These are phyloP conservation scores for Dufourea novaeangliae DNA, from an alignment of 1,140 invertebrate genomes.

Conservation along the genomic window DNA sequence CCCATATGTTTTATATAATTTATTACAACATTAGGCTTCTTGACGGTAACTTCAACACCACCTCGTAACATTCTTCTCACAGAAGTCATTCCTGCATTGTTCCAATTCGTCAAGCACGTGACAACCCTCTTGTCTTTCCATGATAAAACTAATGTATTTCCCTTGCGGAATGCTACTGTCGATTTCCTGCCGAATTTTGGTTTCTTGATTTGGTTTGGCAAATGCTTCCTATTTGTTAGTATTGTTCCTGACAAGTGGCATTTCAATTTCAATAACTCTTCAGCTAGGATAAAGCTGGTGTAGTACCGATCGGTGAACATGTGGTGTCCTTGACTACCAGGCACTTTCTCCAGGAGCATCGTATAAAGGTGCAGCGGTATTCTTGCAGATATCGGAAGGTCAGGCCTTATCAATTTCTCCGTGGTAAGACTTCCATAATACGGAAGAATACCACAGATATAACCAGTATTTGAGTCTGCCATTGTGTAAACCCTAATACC, in stretches of 20 bases:
- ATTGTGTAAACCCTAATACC: constrained; percentile 36
- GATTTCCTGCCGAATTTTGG: constrained; percentile 19
- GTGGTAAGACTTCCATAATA: constrained; percentile 41
- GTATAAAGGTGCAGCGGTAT: constrained; percentile 29
- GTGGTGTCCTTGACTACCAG: constrained; percentile 29
- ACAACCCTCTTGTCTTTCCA: neutral
- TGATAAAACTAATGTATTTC: neutral
- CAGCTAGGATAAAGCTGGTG: too few relatives aligned
- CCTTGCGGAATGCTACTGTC: neutral
- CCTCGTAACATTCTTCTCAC: neutral
- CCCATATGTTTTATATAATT: neutral
- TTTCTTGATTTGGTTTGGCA: constrained; percentile 48
- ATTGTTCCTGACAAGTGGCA: constrained; percentile 8
- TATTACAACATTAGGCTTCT: neutral
- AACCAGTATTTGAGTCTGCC: constrained; percentile 38
- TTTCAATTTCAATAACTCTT: constrained; percentile 14
- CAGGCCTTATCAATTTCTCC: constrained; percentile 42
- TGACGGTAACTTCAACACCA: neutral
- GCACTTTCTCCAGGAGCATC: constrained; percentile 34
- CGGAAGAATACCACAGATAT: constrained; percentile 39
- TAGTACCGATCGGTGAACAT: too few relatives aligned
- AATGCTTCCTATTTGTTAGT: constrained; percentile 32
- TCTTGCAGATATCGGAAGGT: constrained; percentile 29
- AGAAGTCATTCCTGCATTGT: neutral
- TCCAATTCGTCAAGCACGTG: neutral